These are phyloP conservation scores for Sinodicranocentrus sp. DNA, from an alignment of 2,888 invertebrate species.

Conservation along the genomic window DNA sequence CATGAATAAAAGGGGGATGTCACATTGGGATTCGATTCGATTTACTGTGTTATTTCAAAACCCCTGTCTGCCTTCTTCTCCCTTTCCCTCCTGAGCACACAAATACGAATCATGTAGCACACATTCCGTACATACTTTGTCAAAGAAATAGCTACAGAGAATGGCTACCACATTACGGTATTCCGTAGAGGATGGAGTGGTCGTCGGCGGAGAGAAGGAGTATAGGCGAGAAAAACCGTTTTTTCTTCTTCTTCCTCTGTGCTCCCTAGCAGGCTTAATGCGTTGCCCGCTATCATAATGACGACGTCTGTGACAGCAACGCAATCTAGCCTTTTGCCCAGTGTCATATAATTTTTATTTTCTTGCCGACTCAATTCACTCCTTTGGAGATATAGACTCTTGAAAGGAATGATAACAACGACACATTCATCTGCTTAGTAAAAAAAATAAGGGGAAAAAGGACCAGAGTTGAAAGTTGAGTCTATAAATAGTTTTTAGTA, in stretches of 20 bases:
- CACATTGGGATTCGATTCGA: constrained; percentile 70
- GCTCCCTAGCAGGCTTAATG: too few species aligned
- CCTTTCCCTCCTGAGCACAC: too few species aligned
- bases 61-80: constrained; percentile 4
- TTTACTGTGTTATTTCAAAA: constrained; percentile 64
- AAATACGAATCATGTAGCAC: too few species aligned
- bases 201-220: neutral
- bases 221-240: neutral
- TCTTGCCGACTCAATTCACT: constrained; percentile 34
- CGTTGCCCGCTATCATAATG: constrained; percentile 45
- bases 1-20: constrained; percentile 73
- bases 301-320: constrained; percentile 52
- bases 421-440: constrained; percentile 25
- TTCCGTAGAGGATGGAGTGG: too few species aligned
- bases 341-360: constrained; percentile 37
- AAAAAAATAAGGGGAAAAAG: constrained; percentile 52
- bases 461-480: constrained; percentile 62
- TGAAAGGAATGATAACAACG: constrained; percentile 1
- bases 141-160: too few species aligned
- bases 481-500: constrained; percentile 60
- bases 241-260: constrained; percentile 1
- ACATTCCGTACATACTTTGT: too few species aligned
- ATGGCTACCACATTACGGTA: too few species aligned
- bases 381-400: constrained; percentile 19
- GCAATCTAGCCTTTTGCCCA: constrained; percentile 30